These are phyloP conservation scores for Dryobota labecula DNA, from an alignment of 2,888 invertebrate species.

Conservation along the genomic window DNA sequence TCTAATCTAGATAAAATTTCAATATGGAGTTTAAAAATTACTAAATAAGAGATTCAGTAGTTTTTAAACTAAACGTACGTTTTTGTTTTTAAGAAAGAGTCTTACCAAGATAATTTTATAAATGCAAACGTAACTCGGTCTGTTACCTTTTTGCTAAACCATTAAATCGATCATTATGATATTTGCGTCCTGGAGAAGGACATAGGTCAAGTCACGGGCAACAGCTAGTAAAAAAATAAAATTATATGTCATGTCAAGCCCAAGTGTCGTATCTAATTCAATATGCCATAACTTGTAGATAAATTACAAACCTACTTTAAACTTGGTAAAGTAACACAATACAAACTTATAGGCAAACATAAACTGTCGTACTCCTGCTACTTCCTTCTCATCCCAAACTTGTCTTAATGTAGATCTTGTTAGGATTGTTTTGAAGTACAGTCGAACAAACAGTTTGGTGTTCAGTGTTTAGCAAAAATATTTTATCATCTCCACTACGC, in stretches of 20 bases:
- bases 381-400: constrained; percentile 48
- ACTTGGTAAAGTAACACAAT: constrained; percentile 37
- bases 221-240: not conserved
- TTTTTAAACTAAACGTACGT: too few species aligned
- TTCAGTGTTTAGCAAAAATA: too few species aligned
- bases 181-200: not conserved
- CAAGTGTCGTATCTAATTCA: not conserved
- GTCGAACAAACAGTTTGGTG: not conserved
- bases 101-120: too few species aligned
- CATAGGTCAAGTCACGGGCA: too few species aligned
- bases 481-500: too few species aligned
- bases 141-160: too few species aligned
- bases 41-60: too few species aligned
- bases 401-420: constrained; percentile 43
- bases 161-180: too few species aligned
- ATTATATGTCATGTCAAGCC: not conserved
- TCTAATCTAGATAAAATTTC: not conserved
- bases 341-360: constrained; percentile 25
- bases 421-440: constrained; percentile 40
- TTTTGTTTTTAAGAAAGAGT: too few species aligned
- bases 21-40: not conserved
- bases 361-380: constrained; percentile 46
- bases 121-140: too few species aligned
- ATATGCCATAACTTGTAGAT: constrained; percentile 7
- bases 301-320: constrained; percentile 33